Percentiles rank a stretch among this genome's conserved stretches.
These are phyloP conservation scores for Smutsia gigantea DNA, from an alignment of 2,797 vertebrate genomes.

Conservation along the genomic window DNA sequence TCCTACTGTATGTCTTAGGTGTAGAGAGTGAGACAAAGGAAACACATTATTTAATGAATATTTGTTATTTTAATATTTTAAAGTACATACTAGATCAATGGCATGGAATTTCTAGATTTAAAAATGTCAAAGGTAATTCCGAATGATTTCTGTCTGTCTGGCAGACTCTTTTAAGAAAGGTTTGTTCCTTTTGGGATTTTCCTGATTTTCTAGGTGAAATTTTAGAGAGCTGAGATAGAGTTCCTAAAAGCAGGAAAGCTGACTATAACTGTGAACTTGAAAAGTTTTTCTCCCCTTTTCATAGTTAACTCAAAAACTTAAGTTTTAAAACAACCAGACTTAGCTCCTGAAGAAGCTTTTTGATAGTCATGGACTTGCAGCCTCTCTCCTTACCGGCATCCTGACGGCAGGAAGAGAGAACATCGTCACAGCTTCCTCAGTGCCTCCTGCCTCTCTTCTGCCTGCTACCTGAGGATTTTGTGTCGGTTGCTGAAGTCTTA, in stretches of 20 bases:
- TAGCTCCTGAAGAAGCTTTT: slow-evolving; percentile 14
- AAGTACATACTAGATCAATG: neutral
- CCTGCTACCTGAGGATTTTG: slow-evolving; percentile 1
- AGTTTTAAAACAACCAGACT: neutral
- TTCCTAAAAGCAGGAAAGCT: slow-evolving; percentile 41
- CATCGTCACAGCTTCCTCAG: neutral
- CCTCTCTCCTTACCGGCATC: neutral
- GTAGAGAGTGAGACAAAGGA: neutral
- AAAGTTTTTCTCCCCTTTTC: neutral
- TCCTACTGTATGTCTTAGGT: neutral
- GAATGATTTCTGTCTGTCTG: neutral
- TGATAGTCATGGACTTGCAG: neutral
- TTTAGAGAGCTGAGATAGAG: slow-evolving; percentile 42
- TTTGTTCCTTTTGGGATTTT: slow-evolving; percentile 34
- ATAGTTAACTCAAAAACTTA: neutral
- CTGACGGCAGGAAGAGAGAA: neutral
- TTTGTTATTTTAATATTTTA: slow-evolving; percentile 37
- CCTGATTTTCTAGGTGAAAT: slow-evolving; percentile 7
- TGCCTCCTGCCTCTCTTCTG: slow-evolving; percentile 24
- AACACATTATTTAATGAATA: neutral
- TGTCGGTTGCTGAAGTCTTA: neutral
- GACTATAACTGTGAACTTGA: neutral
- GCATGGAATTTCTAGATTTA: slow-evolving; percentile 26
- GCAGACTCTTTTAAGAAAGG: neutral
- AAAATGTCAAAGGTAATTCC: slow-evolving; percentile 10